Conservation (phyloP, 2,888 invertebrate genomes). For the Azorinus chamasolen region DNA sequence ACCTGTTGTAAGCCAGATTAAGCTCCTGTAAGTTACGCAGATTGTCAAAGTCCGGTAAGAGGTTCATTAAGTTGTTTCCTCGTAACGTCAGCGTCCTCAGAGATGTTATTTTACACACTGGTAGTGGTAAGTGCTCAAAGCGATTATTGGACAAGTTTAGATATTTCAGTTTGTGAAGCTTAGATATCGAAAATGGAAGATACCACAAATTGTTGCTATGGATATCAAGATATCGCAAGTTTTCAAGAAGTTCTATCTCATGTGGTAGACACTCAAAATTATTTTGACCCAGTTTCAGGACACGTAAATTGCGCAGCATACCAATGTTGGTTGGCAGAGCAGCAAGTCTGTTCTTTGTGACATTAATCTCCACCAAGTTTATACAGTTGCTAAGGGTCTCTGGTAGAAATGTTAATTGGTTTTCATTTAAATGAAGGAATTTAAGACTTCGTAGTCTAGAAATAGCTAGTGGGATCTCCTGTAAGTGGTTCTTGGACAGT, state of each 20-base stretch:
- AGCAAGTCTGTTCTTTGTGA: constrained; percentile 76
- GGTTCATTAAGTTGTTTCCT: constrained; percentile 77
- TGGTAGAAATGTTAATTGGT: constrained; percentile 77
- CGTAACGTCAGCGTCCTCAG: constrained; percentile 71
- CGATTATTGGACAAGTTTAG: constrained; percentile 82
- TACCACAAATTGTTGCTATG: constrained; percentile 83
- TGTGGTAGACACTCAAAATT: constrained; percentile 82
- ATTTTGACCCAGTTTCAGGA: constrained; percentile 79
- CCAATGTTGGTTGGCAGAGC: constrained; percentile 73
- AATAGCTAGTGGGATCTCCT: constrained; percentile 76
- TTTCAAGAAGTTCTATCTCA: constrained; percentile 78
- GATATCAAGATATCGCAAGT: constrained; percentile 79
- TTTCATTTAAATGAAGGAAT: constrained; percentile 77
- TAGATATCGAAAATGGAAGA: constrained; percentile 80
- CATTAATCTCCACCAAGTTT: constrained; percentile 74
- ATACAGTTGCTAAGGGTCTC: constrained; percentile 83
- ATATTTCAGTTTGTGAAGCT: constrained; percentile 74
- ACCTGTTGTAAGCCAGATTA: constrained; percentile 80
- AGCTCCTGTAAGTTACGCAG: constrained; percentile 78
- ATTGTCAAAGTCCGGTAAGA: constrained; percentile 81
- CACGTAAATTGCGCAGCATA: constrained; percentile 57
- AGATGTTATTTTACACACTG: constrained; percentile 75
- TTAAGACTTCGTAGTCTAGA: constrained; percentile 77
- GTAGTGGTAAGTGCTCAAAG: constrained; percentile 82
- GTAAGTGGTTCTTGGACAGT: constrained; percentile 79